Conservation (phyloP, 2,113 vertebrate genomes). For the Leucosticte australis region DNA sequence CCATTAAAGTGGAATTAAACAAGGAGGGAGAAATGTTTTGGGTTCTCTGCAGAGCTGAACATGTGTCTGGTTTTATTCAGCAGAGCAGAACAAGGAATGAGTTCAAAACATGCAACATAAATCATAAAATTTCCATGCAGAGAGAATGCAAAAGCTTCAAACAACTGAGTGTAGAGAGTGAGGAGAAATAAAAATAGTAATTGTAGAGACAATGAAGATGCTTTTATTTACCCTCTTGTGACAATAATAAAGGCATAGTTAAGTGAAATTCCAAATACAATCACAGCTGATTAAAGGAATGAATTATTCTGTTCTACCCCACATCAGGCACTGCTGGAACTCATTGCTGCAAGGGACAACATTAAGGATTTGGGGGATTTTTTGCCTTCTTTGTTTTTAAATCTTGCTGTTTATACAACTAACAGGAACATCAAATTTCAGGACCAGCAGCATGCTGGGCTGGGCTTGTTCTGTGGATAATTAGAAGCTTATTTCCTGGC, state of each 20-base stretch:
- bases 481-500: constrained; percentile 39
- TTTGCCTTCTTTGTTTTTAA: constrained; percentile 9
- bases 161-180: not conserved
- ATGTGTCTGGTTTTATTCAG: not conserved
- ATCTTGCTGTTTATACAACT: not conserved
- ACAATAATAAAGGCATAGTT: not conserved
- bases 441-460: not conserved
- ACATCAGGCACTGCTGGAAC: not conserved
- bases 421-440: not conserved
- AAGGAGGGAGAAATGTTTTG: not conserved
- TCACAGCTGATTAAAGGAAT: not conserved
- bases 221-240: not conserved
- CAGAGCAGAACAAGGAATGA: not conserved
- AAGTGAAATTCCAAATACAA: not conserved
- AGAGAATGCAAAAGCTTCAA: not conserved
- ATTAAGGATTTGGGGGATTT: not conserved
- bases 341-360: not conserved
- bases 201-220: not conserved
- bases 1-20: not conserved
- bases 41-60: not conserved
- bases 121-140: not conserved
- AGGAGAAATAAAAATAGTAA: not conserved
- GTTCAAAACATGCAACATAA: not conserved
- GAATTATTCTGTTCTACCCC: not conserved
- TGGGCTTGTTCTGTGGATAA: not conserved